Percentiles rank a stretch among this genome's conserved stretches.
Conservation (phyloP, 1,140 invertebrate species). For the Papilio aristodemus region DNA sequence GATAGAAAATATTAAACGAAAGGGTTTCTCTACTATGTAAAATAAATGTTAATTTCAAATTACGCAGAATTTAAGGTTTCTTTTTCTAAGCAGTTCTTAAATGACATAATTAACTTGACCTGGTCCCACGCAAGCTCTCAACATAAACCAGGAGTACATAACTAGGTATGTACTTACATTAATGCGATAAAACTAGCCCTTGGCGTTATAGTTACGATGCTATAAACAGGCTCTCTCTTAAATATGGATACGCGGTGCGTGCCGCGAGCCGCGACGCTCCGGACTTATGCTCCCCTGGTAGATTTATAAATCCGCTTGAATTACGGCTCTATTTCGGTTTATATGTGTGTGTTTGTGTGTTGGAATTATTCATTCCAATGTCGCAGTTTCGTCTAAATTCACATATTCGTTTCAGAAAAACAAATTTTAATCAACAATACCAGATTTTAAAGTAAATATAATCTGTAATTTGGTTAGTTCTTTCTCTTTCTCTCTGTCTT, state of each 20-base stretch:
- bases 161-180: slow-evolving; percentile 15
- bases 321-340: slow-evolving; percentile 35
- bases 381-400: too few relatives aligned
- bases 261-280: slow-evolving; percentile 42
- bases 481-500: neutral
- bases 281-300: slow-evolving; percentile 43
- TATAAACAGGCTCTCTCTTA: slow-evolving; percentile 38
- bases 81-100: too few relatives aligned
- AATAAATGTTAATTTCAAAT: too few relatives aligned
- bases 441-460: too few relatives aligned
- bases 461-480: too few relatives aligned
- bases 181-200: slow-evolving; percentile 23
- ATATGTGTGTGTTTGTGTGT: neutral
- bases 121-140: slow-evolving; percentile 2
- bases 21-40: too few relatives aligned
- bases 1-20: too few relatives aligned
- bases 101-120: slow-evolving; percentile 18
- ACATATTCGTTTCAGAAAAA: too few relatives aligned
- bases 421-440: too few relatives aligned
- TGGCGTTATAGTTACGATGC: slow-evolving; percentile 28
- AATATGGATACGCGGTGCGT: slow-evolving; percentile 54
- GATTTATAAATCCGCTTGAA: slow-evolving; percentile 53
- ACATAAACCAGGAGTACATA: slow-evolving; percentile 21
- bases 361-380: slow-evolving; percentile 11
- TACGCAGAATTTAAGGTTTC: too few relatives aligned